Evolutionary conservation across 1,140 invertebrate species (phyloP).

Genomic region (Lanistes nyassanus): DNA sequence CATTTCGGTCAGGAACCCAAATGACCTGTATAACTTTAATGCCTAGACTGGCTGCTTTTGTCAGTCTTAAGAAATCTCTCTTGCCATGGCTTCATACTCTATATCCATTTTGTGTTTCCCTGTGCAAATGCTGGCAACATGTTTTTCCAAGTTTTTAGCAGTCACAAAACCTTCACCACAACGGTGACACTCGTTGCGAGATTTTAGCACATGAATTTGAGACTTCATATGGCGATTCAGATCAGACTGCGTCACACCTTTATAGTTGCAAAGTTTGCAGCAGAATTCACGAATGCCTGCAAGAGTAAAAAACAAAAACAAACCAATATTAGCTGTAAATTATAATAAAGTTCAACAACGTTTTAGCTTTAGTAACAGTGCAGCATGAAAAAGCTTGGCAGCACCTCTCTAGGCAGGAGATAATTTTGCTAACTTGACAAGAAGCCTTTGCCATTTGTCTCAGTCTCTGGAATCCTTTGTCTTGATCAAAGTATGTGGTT

Average conservation of each 20-base stretch:
- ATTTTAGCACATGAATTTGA: conserved; percentile 67
- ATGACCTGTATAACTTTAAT: not conserved
- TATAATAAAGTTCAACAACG: too few species aligned
- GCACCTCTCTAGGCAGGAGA: too few species aligned
- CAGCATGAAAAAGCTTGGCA: too few species aligned
- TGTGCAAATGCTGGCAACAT: conserved; percentile 55
- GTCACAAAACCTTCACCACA: conserved; percentile 67
- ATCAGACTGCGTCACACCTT: conserved; percentile 70
- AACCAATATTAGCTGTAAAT: too few species aligned
- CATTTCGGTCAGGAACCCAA: not conserved
- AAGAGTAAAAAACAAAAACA: too few species aligned
- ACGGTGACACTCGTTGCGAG: conserved; percentile 61
- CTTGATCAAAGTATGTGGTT: too few species aligned
- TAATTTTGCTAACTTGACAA: too few species aligned
- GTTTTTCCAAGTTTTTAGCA: conserved; percentile 57
- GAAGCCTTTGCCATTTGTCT: too few species aligned
- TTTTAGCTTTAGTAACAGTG: too few species aligned
- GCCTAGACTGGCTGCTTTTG: not conserved
- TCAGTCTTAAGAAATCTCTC: not conserved
- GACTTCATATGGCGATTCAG: conserved; percentile 70
- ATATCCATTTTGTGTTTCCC: conserved; percentile 33
- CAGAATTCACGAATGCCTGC: conserved; percentile 69
- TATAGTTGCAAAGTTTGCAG: conserved; percentile 70
- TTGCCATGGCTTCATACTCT: conserved; percentile 6
- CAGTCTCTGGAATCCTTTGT: too few species aligned